Base-by-base conservation (phyloP, 2,888 invertebrate genomes). In the Drosophila anomalata region DNA sequence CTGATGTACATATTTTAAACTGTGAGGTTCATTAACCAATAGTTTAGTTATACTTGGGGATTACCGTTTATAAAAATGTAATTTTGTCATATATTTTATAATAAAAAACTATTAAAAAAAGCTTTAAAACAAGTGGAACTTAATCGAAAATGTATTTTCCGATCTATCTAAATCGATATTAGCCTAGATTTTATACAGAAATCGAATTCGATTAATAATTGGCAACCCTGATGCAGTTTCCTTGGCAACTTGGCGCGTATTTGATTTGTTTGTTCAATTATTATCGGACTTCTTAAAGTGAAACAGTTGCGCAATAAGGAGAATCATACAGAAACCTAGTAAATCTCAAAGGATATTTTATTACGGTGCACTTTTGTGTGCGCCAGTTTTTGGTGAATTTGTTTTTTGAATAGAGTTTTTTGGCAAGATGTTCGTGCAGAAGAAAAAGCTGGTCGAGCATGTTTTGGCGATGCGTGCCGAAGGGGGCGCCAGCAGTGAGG, bases 351-450 rank as follows among this genome's bases (percentile, higher is more conserved):
- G 59, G 61, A 47, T 52, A 33, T 54, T 66, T 54, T 39, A 36
- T 47, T 65, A 24, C 29, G 44, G 20, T 53, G 29, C 33, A 17
- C 33, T 2, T 3, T 22, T 24, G 53, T 36, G 44, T 24, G 44
- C 61, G 11, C 22, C 22, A 7, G 17, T 22, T 53, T 24, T 14
- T 65, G 44, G 29, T 65, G 46, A 53, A 29, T 65, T 65, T 65
- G 63, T 8, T 65, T 65, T 59, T 71, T 71, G 71, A 36, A 46
- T 71, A 61, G 62, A 61, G 42, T 68, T 29, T 29, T 74, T 63
- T 54, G 50, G 47, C 74, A 72, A 53, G 53, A 94, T 94, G 94
- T 94, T 94, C 88, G 94, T 94, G 65, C 92, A 92, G 82, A 94
- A 93, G 57, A 92, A 79, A 59, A 88, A 90, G 75, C 83, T 90